Percentiles rank a stretch among this genome's conserved stretches.
Evolutionary conservation across 2,797 vertebrate genomes (phyloP).

Genomic region (Pseudomugil tenellus): DNA sequence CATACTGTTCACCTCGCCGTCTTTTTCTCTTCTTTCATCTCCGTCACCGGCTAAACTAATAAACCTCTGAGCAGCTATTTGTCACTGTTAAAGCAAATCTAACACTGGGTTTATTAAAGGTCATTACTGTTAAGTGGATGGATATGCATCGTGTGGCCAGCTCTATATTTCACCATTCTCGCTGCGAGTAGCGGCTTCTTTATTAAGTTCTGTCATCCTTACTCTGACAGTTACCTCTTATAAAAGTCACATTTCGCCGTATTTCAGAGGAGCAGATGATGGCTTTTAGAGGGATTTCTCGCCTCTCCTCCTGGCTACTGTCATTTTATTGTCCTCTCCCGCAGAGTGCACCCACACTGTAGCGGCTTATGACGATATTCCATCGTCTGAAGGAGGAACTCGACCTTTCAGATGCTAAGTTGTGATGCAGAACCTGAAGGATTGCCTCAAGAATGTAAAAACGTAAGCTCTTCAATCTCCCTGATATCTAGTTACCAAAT

Average conservation of each 20-base stretch:
- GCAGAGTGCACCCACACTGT: slow-evolving; percentile 50
- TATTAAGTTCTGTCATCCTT: slow-evolving; percentile 68
- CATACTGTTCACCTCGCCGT: slow-evolving; percentile 16
- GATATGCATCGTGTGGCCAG: slow-evolving; percentile 52
- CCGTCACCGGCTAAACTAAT: slow-evolving; percentile 60
- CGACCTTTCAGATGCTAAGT: slow-evolving; percentile 8
- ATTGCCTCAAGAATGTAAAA: not conserved
- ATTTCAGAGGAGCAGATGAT: slow-evolving; percentile 68
- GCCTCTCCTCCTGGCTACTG: slow-evolving; percentile 31
- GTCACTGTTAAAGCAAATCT: slow-evolving; percentile 59
- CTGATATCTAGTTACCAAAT: slow-evolving; percentile 5
- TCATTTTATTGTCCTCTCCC: slow-evolving; percentile 40
- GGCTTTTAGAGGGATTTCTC: slow-evolving; percentile 55
- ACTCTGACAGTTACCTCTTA: slow-evolving; percentile 61
- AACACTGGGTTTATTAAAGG: slow-evolving; percentile 73
- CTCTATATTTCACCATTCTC: slow-evolving; percentile 62
- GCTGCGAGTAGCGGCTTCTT: slow-evolving; percentile 48
- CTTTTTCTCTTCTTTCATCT: slow-evolving; percentile 22
- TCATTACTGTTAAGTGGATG: slow-evolving; percentile 73
- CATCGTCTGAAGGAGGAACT: slow-evolving; percentile 13
- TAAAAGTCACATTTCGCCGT: slow-evolving; percentile 61
- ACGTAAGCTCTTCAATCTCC: slow-evolving; percentile 8
- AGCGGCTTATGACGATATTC: slow-evolving; percentile 17
- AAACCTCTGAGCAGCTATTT: slow-evolving; percentile 52
- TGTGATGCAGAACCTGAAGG: not conserved